phyloP scores from a whole-genome alignment of 2,797 vertebrate species.

The Melanotaenia pygmaea region DNA sequence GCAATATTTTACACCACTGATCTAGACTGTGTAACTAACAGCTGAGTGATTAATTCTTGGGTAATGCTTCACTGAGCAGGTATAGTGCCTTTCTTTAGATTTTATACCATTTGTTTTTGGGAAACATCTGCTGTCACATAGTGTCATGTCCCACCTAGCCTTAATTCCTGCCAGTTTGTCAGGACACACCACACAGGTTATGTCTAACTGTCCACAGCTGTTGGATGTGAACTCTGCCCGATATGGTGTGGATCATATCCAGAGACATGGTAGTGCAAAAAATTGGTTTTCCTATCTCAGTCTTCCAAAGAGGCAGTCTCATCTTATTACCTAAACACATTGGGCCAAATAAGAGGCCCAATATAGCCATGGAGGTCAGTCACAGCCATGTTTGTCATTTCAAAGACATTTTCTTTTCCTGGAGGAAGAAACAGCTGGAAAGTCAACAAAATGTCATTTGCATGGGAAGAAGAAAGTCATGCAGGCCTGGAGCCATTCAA shows the following conservation, averaged over 20 bases:
- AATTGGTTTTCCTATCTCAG: neutral
- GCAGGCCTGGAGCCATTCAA: neutral
- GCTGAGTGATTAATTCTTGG: neutral
- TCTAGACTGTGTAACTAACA: neutral
- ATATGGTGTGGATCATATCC: neutral
- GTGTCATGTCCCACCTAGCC: neutral
- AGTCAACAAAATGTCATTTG: neutral
- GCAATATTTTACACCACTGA: no score
- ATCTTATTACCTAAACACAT: neutral
- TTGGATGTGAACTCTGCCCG: neutral
- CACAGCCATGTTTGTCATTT: neutral
- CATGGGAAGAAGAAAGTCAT: neutral
- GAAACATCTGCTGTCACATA: neutral
- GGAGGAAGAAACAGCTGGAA: neutral
- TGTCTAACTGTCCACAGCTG: neutral
- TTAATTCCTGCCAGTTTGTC: neutral
- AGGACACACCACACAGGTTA: neutral
- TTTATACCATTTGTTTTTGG: neutral
- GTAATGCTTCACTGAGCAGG: neutral
- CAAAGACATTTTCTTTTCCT: neutral
- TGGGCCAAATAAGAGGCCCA: neutral
- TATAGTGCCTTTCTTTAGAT: neutral
- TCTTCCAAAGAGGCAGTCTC: neutral
- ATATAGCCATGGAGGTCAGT: neutral
- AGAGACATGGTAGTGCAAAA: neutral